Base-by-base conservation (phyloP, 2,113 vertebrate genomes). In the Carollia perspicillata region DNA sequence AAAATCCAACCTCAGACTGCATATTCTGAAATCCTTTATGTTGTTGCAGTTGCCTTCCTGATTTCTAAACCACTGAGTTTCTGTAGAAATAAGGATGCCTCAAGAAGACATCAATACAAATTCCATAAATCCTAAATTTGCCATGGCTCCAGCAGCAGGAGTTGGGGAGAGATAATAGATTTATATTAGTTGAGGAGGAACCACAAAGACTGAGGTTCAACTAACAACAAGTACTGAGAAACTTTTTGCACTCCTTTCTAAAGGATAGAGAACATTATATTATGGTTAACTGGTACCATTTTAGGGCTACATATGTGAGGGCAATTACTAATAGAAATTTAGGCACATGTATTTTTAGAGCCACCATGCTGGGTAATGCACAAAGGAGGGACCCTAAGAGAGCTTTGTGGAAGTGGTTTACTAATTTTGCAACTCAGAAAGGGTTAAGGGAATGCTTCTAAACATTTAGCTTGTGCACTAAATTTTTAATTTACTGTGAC, bases 91-190 rank as follows among this genome's bases (percentile, higher is more conserved):
- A 65, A 44, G 16, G 20, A 93, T 66, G 12, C 49, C 40, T 68
- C 85, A 91, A 89, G 77, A 44, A 26, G 68, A 55, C 11, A 84
- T 83, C 30, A 93, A 89, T 53, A 85, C 60, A 86, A 97, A 89
- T 72, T 63, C 18, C 40, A 17, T 55, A 90, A 88, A 94, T 74
- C 42, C n/a, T 84, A 85, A 96, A 90, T 78, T 58, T 88, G 44
- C 42, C 53, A 84, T 88, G 42, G 28, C 9, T 42, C 44, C 9
- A 8, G 23, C 20, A 12, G 5, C 1, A 8, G 33, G 35, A 26
- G 72, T 5, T 23, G 1, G 17, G 7, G 58, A 17, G 26, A 33
- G 26, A 55, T 35, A 87, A 90, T 69, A 93, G 22, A 84, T 88
- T 63, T 83, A 75, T 2, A 63, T 66, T 75, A 35, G 35, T 23